Evolutionary conservation across 2,113 vertebrate species (phyloP), one percentile per base, ranked within the genome.

Genomic region (Calidris pugnax): DNA sequence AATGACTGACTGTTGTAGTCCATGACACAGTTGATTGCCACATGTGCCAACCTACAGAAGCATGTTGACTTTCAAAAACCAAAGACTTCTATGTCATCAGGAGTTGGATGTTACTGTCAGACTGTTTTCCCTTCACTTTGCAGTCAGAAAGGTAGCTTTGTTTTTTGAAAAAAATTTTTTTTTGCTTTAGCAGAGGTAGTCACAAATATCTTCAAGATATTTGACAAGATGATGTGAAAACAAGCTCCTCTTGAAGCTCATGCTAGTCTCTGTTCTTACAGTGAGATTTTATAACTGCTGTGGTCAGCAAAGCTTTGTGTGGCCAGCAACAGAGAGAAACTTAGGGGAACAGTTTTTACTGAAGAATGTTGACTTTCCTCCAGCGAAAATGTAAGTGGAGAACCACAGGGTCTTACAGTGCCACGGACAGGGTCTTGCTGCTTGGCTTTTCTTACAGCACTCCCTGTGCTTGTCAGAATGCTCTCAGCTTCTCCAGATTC

Each of bases 391-490:
- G 8, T 43, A 33, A 64, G 7, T 76, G 71, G n/a, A 83, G 45
- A 84, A 51, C 75, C 75, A 51, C 28, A 37, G 53, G 79, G 80
- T 89, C 48, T 60, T 84, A 11, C 75, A 48, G 26, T 63, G 30
- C 21, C 45, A 63, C 23, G 1, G 1, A 27, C n/a, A 63, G 24
- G 21, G 26, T 80, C 55, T 47, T 66, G 30, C 33, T 79, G n/a
- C 56, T 63, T 72, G 64, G 90, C 43, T 96, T 96, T 95, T 77
- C 39, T 19, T 60, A 28, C 15, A 83, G 63, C 50, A 5, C 35
- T 85, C 94, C 59, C 73, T 95, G 96, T 93, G 57, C 76, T 93
- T 93, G 82, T 71, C 93, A 89, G 84, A 90, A n/a, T 33, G 41
- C 67, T 90, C 35, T 94, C 63, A 90, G 55, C 82, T 92, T 90